Base-by-base conservation (phyloP, 2,113 vertebrate genomes). In the Myocastor coypus region DNA sequence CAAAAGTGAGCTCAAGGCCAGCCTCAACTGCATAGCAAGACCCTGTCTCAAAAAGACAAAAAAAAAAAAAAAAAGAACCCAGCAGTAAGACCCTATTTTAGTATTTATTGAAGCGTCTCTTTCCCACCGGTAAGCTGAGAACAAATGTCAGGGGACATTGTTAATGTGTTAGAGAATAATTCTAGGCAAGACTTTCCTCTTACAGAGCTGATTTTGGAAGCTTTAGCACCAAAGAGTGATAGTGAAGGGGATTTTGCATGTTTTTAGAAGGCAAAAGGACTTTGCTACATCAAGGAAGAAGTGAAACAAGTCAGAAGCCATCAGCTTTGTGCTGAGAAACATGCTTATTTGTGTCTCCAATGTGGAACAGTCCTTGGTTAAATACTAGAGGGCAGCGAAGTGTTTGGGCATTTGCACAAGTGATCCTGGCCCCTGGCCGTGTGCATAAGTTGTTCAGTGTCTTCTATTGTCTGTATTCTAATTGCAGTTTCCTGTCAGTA, bases 121-220 rank as follows among this genome's bases (percentile, higher is more conserved):
- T 83, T 87, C 69, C 32, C 55, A 9, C 32, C 24, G 80, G 40
- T 17, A 34, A 17, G 73, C 9, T 37, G 17, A 22, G 61, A 68
- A 77, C 37, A 82, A 57, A 24, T 89, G 28, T 94, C 55, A 61
- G 66, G 80, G 85, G 59, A 71, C 87, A 75, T 37, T 96, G 17
- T 80, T 83, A 71, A 50, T 37, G 55, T 92, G 26, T 92, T 88
- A 82, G 42, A 93, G 63, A 90, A 78, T 52, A 83, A 64, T 94
- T 94, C 89, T 69, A 89, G 55, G 28, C 94, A 89, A 95, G 69
- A 16, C 34, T n/a, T 87, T 26, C 50, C 26, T 95, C 91, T 83
- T 84, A 69, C 24, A 92, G 28, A 92, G 87, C 55, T 92, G 13
- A 73, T 66, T 91, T 80, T 91, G 55, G 57, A 71, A 46, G 92